Percentiles rank a stretch among this genome's conserved stretches.
These are phyloP conservation scores for Lagria hirta DNA, from an alignment of 2,888 invertebrate species.

Conservation along the genomic window DNA sequence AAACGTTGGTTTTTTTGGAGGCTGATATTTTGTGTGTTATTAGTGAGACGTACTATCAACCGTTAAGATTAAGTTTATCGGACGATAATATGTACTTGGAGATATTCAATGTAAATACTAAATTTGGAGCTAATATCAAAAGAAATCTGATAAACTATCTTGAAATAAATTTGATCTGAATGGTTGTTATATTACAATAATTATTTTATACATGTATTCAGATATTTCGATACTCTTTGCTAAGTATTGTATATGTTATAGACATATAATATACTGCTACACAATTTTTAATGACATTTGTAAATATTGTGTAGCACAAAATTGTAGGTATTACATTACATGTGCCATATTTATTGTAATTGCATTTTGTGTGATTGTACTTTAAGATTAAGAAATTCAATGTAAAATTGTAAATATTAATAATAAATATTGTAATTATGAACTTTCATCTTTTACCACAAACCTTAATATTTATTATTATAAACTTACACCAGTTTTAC, in stretches of 20 bases:
- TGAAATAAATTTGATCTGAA: conserved; percentile 20
- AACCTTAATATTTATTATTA: too few species aligned
- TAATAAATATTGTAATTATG: conserved; percentile 36
- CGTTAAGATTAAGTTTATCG: conserved; percentile 19
- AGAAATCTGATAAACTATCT: too few species aligned
- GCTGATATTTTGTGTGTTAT: conserved; percentile 25
- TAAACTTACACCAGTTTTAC: too few species aligned
- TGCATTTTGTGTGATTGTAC: conserved; percentile 48
- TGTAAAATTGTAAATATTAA: conserved; percentile 49
- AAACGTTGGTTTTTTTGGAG: conserved; percentile 17
- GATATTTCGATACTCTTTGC: conserved; percentile 34
- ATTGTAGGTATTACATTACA: conserved; percentile 39
- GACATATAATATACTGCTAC: conserved; percentile 27
- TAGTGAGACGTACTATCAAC: conserved; percentile 18
- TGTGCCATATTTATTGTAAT: conserved; percentile 50
- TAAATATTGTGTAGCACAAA: conserved; percentile 29
- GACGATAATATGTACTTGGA: too few species aligned
- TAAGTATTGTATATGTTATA: conserved; percentile 35
- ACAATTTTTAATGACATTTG: conserved; percentile 34
- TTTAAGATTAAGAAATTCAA: conserved; percentile 37
- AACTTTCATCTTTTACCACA: too few species aligned
- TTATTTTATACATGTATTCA: conserved; percentile 32
- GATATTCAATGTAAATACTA: too few species aligned
- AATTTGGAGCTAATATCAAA: too few species aligned
- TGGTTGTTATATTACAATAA: too few species aligned